phyloP scores from a whole-genome alignment of 2,113 vertebrate genomes.

The Craseonycteris thonglongyai region DNA sequence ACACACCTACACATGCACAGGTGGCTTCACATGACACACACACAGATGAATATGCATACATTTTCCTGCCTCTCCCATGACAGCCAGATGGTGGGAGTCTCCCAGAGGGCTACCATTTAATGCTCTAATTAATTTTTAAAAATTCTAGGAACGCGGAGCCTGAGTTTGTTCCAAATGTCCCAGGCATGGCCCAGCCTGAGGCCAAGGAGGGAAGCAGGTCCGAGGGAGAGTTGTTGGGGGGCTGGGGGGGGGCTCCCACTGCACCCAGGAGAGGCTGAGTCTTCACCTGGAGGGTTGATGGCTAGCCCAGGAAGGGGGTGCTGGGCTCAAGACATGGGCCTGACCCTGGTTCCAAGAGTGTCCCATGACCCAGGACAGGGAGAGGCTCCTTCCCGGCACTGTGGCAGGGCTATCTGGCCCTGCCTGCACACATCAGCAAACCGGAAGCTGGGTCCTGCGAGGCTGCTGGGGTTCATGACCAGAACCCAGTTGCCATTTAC shows the following conservation, averaged over 20 bases:
- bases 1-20: background rate
- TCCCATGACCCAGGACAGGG: background rate
- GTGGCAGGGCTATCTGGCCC: background rate
- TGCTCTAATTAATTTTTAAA: slow-evolving; percentile 82
- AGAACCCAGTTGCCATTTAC: background rate
- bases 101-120: slow-evolving; percentile 83
- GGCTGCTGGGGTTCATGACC: accelerated
- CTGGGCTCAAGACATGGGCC: background rate
- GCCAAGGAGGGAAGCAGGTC: background rate
- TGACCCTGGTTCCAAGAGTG: background rate
- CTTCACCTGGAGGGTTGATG: background rate
- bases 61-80: slow-evolving; percentile 48
- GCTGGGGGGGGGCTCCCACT: background rate
- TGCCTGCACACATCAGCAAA: background rate
- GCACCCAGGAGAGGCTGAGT: background rate
- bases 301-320: background rate
- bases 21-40: slow-evolving; percentile 22
- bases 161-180: slow-evolving; percentile 50
- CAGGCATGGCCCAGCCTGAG: background rate
- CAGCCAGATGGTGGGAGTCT: slow-evolving; percentile 80
- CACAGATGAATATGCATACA: slow-evolving; percentile 59
- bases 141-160: slow-evolving; percentile 21
- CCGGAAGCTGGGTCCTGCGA: background rate
- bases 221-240: background rate
- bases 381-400: background rate